Evolutionary conservation across 2,113 vertebrate species (phyloP), one percentile per base, ranked within the genome.

Genomic region (Vanacampus margaritifer): DNA sequence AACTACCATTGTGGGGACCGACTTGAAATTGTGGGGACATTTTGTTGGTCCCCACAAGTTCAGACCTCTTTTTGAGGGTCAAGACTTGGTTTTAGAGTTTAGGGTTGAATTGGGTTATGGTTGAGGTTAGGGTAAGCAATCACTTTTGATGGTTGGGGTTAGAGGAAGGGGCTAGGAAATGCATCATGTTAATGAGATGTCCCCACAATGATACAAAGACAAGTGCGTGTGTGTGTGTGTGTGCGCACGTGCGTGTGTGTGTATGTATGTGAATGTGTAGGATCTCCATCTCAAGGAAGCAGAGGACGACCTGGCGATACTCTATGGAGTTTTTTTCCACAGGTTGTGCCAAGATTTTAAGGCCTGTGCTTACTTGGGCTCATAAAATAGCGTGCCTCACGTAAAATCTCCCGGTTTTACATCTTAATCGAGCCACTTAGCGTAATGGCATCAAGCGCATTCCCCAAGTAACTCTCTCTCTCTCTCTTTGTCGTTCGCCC

Each of bases 271-370:
- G 6, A 19, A 53, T 50, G 68, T 72, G 48, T 50, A 51, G 8
- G 46, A 50, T n/a, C 19, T 68, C 66, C 66, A 70, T 58, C 26
- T 56, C 66, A 71, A 73, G 71, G 64, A 69, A 51, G 45, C 75
- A 60, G 67, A 70, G 43, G 51, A 63, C 13, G 36, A 78, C 71
- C 68, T 69, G 10, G 19, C 63, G 68, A 24, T 62, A 51, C 54
- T 72, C 14, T 6, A 39, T 74, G n/a, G 57, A 39, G 14, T 67
- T 85, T 87, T 90, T 89, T 90, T 89, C 87, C 85, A 85, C 5
- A 3, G 65, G 45, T 76, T 74, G 67, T 87, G 87, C 87, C 83
- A 87, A 88, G 78, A 79, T 66, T 73, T 72, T 39, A 80, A 80
- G 85, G 73, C 69, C 71, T 21, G 58, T 84, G 78, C 76, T 68